Evolutionary conservation across 2,113 vertebrate species (phyloP).

Genomic region (Pygoscelis adeliae): DNA sequence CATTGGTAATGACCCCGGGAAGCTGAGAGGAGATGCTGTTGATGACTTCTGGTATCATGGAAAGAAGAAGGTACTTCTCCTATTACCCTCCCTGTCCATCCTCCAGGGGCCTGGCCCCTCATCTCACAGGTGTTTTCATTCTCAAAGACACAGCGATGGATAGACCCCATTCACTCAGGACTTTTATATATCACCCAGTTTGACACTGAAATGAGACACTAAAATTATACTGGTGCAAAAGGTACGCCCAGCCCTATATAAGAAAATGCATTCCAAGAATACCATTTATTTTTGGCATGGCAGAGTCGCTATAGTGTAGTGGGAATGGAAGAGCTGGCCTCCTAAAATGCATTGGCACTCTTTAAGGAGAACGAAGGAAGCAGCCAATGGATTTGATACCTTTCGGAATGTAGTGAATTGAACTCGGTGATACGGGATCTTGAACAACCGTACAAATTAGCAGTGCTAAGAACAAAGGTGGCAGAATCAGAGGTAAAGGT

Average conservation of each 20-base stretch:
- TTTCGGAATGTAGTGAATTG: neutral
- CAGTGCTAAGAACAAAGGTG: neutral
- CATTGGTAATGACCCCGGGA: neutral
- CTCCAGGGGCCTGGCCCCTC: neutral
- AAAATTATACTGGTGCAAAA: neutral
- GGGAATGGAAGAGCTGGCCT: neutral
- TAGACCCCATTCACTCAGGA: neutral
- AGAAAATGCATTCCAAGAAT: neutral
- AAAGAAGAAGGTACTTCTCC: neutral
- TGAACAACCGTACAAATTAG: neutral
- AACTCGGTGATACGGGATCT: neutral
- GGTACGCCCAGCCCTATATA: neutral
- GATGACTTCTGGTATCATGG: neutral
- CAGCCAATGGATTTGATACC: neutral
- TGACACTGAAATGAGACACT: neutral
- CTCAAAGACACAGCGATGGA: neutral
- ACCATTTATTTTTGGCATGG: neutral
- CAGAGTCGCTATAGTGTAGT: rapidly evolving
- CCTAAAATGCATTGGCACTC: neutral
- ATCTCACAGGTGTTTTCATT: neutral
- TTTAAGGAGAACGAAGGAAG: neutral
- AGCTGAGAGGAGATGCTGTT: neutral
- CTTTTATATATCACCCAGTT: neutral
- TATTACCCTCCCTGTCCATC: neutral
- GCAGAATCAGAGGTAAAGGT: neutral